Base-by-base conservation (phyloP, 2,888 invertebrate species). In the Lypha dubia region DNA sequence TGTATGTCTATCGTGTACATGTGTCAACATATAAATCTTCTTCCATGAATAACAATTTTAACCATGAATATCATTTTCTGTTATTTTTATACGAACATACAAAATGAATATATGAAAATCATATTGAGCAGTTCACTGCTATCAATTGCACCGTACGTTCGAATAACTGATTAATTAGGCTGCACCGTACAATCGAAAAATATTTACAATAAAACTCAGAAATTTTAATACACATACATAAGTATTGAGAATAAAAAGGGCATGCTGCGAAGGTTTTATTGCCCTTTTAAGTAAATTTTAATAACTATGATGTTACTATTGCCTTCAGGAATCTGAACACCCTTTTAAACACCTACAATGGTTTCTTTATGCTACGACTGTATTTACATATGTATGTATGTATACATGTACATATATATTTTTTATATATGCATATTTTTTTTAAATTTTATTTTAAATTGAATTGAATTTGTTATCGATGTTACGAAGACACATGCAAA, bases 21-120 rank as follows among this genome's bases (percentile, higher is more conserved):
- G 58, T 76, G 58, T 67, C 76, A 76, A 58, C 58, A 67, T 46
- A 76, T 76, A 67, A 76, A 76, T 58, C 76, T 58, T 58, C 76
- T 58, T 67, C 46, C 56, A 67, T 76, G 76, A 67, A 76, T 76
- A 67, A 46, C 22, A 67, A 76, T 76, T 58, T 67, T 38, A 49
- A 67, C 46, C 65, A 62, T 62, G 73, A 35, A 62, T 73, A 76
- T 67, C 3, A 46, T 46, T 46, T 67, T 56, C 11, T 41, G 28
- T 22, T 32, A 32, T 22, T 75, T 46, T 56, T 22, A 3, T 22
- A 46, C 9, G 35, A 35, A 17, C 44, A 71, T 20, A 20, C 17
- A 70, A 41, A 70, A 35, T 9, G 4, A 7, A 46, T 35, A 9
- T 6, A 13, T 44, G 71, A 13, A 71, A 71, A 49, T 67, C 67